These are phyloP conservation scores for Grammomys surdaster DNA, from an alignment of 2,113 vertebrate genomes.

Conservation along the genomic window DNA sequence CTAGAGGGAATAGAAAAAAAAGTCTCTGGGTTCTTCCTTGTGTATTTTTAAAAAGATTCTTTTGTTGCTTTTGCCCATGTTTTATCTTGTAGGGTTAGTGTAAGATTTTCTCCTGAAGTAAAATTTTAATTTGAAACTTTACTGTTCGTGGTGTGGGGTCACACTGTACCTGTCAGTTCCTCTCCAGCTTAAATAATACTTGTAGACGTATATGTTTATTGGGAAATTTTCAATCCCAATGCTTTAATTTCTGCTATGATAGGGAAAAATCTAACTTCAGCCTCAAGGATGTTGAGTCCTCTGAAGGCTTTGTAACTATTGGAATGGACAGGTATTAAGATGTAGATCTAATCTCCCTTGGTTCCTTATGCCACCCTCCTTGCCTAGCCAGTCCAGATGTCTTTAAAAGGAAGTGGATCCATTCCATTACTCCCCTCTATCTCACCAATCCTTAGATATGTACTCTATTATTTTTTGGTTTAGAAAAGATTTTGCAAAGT, in stretches of 20 bases:
- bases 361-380: neutral
- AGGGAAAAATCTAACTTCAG: neutral
- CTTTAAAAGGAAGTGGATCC: too few species aligned
- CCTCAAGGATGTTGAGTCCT: neutral
- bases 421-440: neutral
- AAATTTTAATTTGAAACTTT: neutral
- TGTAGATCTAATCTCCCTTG: neutral
- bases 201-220: neutral
- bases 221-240: neutral
- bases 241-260: neutral
- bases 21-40: neutral
- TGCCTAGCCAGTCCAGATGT: neutral
- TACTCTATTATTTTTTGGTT: neutral
- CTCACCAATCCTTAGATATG: too few species aligned
- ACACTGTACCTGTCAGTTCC: neutral
- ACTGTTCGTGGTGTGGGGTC: neutral
- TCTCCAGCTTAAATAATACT: neutral
- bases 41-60: neutral
- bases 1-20: neutral
- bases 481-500: neutral
- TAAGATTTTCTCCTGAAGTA: neutral
- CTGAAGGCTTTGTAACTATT: neutral
- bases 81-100: neutral
- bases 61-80: neutral
- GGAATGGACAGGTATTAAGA: neutral